Percentiles rank a stretch among this genome's conserved stretches.
Evolutionary conservation across 2,888 invertebrate species (phyloP).

Genomic region (Limnephilus lunatus): DNA sequence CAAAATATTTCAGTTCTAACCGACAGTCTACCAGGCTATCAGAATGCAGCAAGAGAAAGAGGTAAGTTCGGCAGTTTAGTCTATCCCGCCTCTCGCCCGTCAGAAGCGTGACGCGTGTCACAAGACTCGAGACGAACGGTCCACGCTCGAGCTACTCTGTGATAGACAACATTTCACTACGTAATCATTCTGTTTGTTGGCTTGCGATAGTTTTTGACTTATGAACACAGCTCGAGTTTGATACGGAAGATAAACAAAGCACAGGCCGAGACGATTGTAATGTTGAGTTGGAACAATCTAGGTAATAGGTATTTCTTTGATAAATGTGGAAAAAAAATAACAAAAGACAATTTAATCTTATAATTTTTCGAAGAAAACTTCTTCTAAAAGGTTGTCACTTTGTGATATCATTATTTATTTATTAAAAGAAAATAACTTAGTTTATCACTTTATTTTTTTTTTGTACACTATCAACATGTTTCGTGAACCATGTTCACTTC

Average conservation of each 20-base stretch:
- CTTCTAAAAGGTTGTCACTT: no score
- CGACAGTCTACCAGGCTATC: neutral
- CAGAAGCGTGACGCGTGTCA: no score
- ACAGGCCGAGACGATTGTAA: neutral
- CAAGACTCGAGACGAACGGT: neutral
- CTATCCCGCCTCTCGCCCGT: no score
- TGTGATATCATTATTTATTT: no score
- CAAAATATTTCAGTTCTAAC: neutral
- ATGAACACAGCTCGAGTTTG: neutral
- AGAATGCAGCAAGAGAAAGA: no score
- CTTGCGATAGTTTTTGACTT: neutral
- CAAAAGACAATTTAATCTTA: no score
- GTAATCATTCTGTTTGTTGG: neutral
- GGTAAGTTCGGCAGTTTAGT: no score
- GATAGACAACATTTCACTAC: neutral
- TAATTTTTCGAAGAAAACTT: no score
- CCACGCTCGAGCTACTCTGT: neutral
- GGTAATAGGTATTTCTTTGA: neutral
- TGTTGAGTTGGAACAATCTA: neutral
- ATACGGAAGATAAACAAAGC: neutral
- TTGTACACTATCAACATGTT: no score
- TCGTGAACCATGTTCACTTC: no score
- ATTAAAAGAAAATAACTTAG: no score
- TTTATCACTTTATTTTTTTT: no score
- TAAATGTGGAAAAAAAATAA: neutral